A percentile compares a stretch with the other conserved stretches of the same genome.
Evolutionary conservation across 2,797 vertebrate genomes (phyloP).

Genomic region (Pangasius macronema): DNA sequence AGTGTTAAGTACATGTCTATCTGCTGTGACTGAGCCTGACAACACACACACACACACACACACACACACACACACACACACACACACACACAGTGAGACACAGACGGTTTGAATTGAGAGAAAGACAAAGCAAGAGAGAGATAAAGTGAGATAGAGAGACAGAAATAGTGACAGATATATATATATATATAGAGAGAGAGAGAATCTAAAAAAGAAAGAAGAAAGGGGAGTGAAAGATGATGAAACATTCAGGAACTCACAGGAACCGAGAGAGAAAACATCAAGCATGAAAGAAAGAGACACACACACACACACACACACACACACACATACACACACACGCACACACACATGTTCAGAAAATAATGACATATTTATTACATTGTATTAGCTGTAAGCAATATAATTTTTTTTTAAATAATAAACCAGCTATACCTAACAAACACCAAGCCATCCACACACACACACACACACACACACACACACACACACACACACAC

Average conservation of each 20-base stretch:
- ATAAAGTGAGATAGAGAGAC: neutral
- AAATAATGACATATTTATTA: neutral
- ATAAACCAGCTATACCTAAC: neutral
- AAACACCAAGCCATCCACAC: neutral
- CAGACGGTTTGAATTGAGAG: neutral
- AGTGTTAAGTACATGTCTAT: constrained; percentile 14
- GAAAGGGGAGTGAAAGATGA: neutral
- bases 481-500: constrained; percentile 7
- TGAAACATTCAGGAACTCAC: neutral
- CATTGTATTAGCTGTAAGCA: neutral
- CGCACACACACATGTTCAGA: too few relatives aligned
- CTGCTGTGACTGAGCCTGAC: constrained; percentile 9
- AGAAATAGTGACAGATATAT: neutral
- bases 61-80: neutral
- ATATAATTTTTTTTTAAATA: neutral
- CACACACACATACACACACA: neutral
- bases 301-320: neutral
- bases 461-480: neutral
- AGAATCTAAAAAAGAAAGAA: neutral
- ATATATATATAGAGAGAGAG: neutral
- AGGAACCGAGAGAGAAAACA: neutral
- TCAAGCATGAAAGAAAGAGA: neutral
- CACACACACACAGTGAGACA: neutral
- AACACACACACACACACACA: constrained; percentile 13
- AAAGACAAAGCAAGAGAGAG: neutral